Conservation (phyloP, 2,113 vertebrate species). For the Larimichthys crocea region DNA sequence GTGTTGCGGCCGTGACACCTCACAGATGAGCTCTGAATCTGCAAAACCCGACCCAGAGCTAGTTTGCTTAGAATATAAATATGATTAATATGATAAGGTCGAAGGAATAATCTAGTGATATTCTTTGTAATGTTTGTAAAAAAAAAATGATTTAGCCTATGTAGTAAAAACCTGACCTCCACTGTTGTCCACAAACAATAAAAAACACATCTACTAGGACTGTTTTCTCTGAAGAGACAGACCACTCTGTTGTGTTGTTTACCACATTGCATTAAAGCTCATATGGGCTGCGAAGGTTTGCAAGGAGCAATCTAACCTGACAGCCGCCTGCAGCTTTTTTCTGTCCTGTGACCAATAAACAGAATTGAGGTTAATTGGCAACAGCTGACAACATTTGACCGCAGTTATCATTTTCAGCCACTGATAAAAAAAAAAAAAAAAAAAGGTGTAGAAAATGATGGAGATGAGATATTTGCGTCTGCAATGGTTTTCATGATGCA, state of each 20-base stretch:
- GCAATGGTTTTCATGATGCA: conserved; percentile 10
- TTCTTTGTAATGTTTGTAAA: neutral
- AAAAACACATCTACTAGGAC: neutral
- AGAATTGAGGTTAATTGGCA: conserved; percentile 15
- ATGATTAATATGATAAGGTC: neutral
- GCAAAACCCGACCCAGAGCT: neutral
- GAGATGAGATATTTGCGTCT: neutral
- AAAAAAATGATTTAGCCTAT: neutral
- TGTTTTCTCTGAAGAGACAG: neutral
- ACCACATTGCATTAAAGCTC: conserved; percentile 5
- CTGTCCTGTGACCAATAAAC: conserved; percentile 1
- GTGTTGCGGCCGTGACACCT: too few species aligned
- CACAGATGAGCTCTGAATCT: neutral
- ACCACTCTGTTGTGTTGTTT: neutral
- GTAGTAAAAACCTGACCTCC: neutral
- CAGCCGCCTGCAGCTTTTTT: neutral
- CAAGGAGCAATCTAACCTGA: neutral
- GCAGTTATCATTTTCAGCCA: neutral
- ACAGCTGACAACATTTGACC: conserved; percentile 1
- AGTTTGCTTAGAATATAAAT: neutral
- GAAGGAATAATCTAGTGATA: neutral
- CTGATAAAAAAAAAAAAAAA: neutral
- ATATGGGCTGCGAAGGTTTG: neutral
- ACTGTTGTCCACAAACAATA: neutral
- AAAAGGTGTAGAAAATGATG: neutral